Evolutionary conservation across 2,113 vertebrate genomes (phyloP), one percentile per base, ranked within the genome.

Genomic region (Platycercus adscitus): DNA sequence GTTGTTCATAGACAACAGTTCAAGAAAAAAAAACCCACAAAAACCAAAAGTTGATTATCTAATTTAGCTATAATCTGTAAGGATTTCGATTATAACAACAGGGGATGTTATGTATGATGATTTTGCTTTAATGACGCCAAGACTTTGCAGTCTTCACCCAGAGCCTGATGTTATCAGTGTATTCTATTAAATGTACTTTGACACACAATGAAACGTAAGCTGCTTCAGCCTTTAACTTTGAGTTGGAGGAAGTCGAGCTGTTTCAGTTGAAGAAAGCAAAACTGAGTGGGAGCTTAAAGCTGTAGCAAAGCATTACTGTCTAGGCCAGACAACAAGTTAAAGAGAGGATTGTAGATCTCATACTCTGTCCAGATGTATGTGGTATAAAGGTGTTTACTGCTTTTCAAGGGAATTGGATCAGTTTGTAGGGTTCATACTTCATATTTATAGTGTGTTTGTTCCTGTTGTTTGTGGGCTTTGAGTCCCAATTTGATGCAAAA

Each of bases 141-240:
- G 73, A 43, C 47, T 89, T 78, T 88, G 84, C 75, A 91, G 72
- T 79, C 79, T 13, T 94, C 84, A 85, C 15, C 53, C 53, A 85
- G 91, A 89, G 69, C 60, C 77, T 2, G 33, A 70, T 23, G 80
- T 88, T 82, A 63, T 3, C 72, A 3, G 18, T 29, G 16, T 6
- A 26, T 75, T 70, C 73, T 87, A 46, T 73, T 85, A 56, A 31
- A 81, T 81, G 85, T 89, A 75, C 79, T 85, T 77, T 80, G 91
- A 53, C 79, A 63, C 46, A 4, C 68, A 53, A 55, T 94, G 91
- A 93, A 77, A 63, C 11, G 2, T 76, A 46, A 87, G 84, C 81
- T 78, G 25, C 58, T 37, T 66, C 90, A 83, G 64, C 76, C 63
- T 56, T 81, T 91, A 60, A 35, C 83, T 58, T 29, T 46, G 70